These are phyloP conservation scores for Peucedramus taeniatus DNA, from an alignment of 2,113 vertebrate genomes.

Conservation along the genomic window DNA sequence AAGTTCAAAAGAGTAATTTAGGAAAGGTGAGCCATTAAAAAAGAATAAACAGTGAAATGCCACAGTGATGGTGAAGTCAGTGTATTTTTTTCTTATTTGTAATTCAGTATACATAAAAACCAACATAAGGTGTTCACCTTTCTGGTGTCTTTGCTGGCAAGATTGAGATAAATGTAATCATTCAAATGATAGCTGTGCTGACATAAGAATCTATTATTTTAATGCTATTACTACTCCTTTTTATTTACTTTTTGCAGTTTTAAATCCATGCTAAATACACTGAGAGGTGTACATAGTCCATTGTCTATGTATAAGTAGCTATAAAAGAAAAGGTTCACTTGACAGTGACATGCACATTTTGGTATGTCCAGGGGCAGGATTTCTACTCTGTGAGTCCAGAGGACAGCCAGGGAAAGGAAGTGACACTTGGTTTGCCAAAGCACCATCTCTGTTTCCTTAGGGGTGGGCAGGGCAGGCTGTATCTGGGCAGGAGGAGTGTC, in stretches of 20 bases:
- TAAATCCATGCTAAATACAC: not conserved
- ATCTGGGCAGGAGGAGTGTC: not conserved
- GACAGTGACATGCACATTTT: not conserved
- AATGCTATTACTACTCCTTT: not conserved
- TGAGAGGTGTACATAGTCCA: not conserved
- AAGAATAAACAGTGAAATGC: not conserved
- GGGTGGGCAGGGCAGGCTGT: not conserved
- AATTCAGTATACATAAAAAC: not conserved
- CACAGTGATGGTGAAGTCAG: not conserved
- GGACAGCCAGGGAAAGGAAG: not conserved
- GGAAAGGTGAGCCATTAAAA: slow-evolving; percentile 5
- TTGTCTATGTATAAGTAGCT: not conserved
- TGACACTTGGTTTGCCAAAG: not conserved
- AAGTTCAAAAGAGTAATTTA: not conserved
- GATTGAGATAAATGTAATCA: not conserved
- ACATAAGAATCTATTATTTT: not conserved
- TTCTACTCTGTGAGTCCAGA: not conserved
- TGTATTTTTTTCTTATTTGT: not conserved
- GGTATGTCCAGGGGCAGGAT: not conserved
- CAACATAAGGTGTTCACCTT: not conserved
- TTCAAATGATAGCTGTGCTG: not conserved
- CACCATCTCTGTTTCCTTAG: not conserved
- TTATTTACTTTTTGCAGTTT: not conserved
- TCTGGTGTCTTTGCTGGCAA: not conserved
- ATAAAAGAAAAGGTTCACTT: not conserved